Base-by-base conservation (phyloP, 2,888 invertebrate species). In the Thecocarcelia acutangulata region DNA sequence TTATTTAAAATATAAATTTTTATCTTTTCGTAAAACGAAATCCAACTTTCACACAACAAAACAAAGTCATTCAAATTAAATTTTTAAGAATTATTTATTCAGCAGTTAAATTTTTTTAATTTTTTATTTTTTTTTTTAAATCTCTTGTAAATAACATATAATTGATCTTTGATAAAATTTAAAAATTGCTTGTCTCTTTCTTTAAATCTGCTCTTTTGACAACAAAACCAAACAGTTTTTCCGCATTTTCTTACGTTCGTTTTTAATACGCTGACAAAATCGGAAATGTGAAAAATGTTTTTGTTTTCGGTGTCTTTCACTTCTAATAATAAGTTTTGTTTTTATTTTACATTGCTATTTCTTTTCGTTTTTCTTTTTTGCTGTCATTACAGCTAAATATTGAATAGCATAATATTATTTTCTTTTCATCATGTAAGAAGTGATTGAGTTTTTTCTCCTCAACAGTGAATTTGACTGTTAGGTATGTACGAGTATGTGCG, bases 101-200 rank as follows among this genome's bases (percentile, higher is more conserved):
- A 24, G 46, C 3, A 64, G 44, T 64, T 37, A 56, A 64, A 37
- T 46, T 73, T 54, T 19, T 37, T 33, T 21, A 73, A 56, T 15
- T 64, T 8, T 28, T 28, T 28, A n/a, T n/a, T n/a, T 1, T 33
- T 33, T 33, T 33, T 12, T 48, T 40, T 56, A 56, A 64, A 56
- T 56, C 46, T 74, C 15, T 46, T 21, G 46, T 40, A 64, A 74
- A 74, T 56, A 19, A 37, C 33, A 46, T 40, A 40, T 37, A 64
- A 56, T 46, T 74, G 54, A 74, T 74, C 56, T 74, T 37, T 56
- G 73, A 56, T 64, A 74, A 56, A 52, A 64, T 56, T 58, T 58
- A 46, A n/a, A n/a, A n/a, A 63, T 56, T 42, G 19, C 50, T 40
- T 61, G 52, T 44, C 44, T 48, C 24, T 50, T 4, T 28, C 2